These are phyloP conservation scores for Muscicapa comitata DNA, from an alignment of 2,797 vertebrate species.

Conservation along the genomic window DNA sequence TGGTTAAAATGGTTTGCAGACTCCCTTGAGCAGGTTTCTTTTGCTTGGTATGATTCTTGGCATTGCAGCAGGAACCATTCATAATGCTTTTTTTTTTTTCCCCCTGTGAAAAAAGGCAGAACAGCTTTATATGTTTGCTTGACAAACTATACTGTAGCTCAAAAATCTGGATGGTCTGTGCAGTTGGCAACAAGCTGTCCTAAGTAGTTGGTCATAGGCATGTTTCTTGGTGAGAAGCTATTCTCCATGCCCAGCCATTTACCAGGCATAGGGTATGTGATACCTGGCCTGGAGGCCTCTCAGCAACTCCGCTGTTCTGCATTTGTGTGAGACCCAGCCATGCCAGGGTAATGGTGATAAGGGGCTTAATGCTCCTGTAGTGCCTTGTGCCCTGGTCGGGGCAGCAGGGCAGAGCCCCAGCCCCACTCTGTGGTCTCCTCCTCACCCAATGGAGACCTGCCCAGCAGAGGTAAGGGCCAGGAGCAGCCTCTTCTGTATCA, in stretches of 20 bases:
- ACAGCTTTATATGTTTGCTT: not conserved
- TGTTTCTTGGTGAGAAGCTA: not conserved
- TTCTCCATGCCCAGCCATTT: accelerated
- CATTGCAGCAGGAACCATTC: not conserved
- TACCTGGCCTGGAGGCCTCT: not conserved
- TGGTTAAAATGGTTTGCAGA: not conserved
- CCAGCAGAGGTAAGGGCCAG: not conserved
- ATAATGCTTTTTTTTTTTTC: not conserved
- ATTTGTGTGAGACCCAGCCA: not conserved
- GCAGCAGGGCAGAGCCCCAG: not conserved
- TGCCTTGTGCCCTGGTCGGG: not conserved
- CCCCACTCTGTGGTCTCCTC: not conserved
- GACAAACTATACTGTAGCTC: not conserved
- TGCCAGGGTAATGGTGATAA: not conserved
- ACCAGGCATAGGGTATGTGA: accelerated
- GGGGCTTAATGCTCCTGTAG: not conserved
- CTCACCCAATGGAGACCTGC: not conserved
- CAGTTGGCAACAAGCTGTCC: not conserved
- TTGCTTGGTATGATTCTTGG: not conserved
- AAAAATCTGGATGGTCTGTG: not conserved
- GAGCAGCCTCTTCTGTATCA: not conserved
- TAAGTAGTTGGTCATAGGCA: not conserved
- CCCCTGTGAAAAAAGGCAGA: not conserved
- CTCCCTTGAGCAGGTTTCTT: not conserved
- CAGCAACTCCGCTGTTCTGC: not conserved